These are phyloP conservation scores for Xerus inauris DNA, from an alignment of 2,113 vertebrate genomes.

Conservation along the genomic window DNA sequence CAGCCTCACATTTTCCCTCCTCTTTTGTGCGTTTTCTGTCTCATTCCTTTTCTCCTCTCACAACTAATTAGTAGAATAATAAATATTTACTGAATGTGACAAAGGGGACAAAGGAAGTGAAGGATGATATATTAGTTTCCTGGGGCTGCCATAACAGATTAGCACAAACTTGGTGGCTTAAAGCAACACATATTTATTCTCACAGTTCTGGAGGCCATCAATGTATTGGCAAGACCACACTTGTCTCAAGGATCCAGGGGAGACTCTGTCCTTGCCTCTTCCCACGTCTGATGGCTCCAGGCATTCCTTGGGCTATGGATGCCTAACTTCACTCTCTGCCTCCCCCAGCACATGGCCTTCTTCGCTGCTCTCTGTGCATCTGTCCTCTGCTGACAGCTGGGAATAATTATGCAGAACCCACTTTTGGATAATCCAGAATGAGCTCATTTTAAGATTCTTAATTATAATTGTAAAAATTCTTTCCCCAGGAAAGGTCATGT, in stretches of 20 bases:
- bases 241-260: background rate
- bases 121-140: background rate
- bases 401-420: background rate
- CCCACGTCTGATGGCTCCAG: background rate
- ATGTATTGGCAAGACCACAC: background rate
- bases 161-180: background rate
- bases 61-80: background rate
- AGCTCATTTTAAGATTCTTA: background rate
- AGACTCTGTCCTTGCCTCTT: background rate
- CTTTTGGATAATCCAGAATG: background rate
- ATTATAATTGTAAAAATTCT: background rate
- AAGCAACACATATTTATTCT: background rate
- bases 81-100: too few species aligned
- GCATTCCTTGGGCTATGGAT: background rate
- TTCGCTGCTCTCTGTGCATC: background rate
- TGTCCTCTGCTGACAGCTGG: background rate
- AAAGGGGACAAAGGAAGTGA: background rate
- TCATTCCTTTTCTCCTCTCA: background rate
- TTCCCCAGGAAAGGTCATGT: background rate
- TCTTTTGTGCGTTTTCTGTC: background rate
- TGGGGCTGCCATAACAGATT: background rate
- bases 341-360: background rate
- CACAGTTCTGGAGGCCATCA: background rate
- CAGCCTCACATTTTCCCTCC: rapidly evolving
- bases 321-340: background rate